Evolutionary conservation across 2,888 invertebrate genomes (phyloP).

Genomic region (Dicyrtomina minuta): DNA sequence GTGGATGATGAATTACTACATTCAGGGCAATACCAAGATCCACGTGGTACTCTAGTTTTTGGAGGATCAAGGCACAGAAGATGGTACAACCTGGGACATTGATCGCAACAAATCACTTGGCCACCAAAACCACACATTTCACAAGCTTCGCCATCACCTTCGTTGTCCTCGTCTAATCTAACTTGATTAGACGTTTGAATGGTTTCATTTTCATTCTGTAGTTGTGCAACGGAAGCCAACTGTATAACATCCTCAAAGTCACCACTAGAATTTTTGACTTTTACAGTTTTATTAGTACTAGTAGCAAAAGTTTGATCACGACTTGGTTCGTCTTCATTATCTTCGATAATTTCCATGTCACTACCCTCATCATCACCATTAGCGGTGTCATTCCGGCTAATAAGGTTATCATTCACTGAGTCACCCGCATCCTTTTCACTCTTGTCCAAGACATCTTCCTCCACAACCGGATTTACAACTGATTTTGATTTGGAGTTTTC

Average conservation of each 20-base stretch:
- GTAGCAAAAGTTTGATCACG: no score
- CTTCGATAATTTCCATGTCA: constrained; percentile 27
- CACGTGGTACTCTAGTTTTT: constrained; percentile 64
- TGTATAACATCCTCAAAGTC: constrained; percentile 3
- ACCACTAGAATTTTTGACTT: not conserved
- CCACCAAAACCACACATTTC: constrained; percentile 68
- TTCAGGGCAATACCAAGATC: constrained; percentile 60
- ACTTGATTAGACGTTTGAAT: constrained; percentile 45
- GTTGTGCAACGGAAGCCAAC: not conserved
- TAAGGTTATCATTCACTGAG: not conserved
- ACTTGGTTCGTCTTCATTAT: constrained; percentile 21
- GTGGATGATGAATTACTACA: constrained; percentile 3
- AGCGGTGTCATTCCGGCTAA: not conserved
- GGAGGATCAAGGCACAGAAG: constrained; percentile 70
- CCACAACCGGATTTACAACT: not conserved
- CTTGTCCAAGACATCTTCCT: no score
- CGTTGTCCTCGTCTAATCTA: constrained; percentile 39
- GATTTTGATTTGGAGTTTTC: constrained; percentile 25
- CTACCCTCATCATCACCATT: constrained; percentile 10
- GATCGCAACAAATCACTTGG: constrained; percentile 65
- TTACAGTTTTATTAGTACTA: not conserved
- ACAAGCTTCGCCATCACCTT: constrained; percentile 58
- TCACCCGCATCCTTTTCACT: constrained; percentile 31
- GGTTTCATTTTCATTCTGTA: not conserved
- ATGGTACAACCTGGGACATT: constrained; percentile 69